Evolutionary conservation across 2,797 vertebrate genomes (phyloP), one percentile per base, ranked within the genome.

Genomic region (Coregonus sp.): DNA sequence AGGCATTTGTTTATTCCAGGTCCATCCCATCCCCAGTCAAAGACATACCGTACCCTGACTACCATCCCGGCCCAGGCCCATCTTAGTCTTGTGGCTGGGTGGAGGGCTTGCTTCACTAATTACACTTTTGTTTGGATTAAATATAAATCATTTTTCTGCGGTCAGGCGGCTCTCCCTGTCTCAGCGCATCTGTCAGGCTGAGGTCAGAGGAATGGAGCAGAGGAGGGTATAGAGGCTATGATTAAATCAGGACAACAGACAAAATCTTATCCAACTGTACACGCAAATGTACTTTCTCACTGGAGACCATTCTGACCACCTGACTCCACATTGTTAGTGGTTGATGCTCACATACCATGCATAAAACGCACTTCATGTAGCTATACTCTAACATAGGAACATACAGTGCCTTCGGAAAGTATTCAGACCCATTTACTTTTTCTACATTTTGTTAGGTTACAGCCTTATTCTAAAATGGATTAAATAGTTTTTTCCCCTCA

Each of bases 91-190:
- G 18, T 12, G 40, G 18, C 40, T n/a, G 1, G 18, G 33, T 47
- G 18, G 54, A n/a, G 56, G 18, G 6, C n/a, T 31, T 47, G 16
- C 67, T 81, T 78, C 65, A 54, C 86, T 89, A 90, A 92, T 91
- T 87, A 89, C 84, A 90, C 37, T 50, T 88, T 87, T 89, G 88
- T 90, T 87, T 85, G 88, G 88, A 86, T 91, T 87, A 86, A 86
- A 85, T 86, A 89, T 88, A 82, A 91, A 91, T 88, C 87, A 79
- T 20, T 78, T 78, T 63, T 80, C 82, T 78, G 80, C 65, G 50
- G 75, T 61, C 79, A 79, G 66, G 50, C 83, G 71, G 75, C 83
- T 74, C 70, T 35, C 70, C 40, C 11, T 66, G 83, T 83, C 86
- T 83, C 56, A 65, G 76, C 79, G 75, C 74, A 83, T 88, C 77